Conservation (phyloP, 2,113 vertebrate genomes). For the Falcunculus frontatus region DNA sequence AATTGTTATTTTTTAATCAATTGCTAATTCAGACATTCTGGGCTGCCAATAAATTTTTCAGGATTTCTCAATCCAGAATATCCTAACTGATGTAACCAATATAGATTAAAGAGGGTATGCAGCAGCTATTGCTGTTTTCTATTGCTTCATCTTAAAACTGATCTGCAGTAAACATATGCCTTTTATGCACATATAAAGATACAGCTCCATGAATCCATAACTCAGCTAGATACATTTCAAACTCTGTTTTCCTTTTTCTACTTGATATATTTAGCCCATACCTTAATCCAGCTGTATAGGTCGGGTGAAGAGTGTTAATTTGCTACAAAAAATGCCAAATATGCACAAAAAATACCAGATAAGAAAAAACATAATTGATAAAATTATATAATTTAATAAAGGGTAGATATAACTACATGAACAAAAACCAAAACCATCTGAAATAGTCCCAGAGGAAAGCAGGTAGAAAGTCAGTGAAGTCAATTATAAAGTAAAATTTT, state of each 20-base stretch:
- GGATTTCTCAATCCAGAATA: background rate
- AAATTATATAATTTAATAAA: background rate
- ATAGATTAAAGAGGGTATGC: background rate
- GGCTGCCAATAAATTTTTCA: background rate
- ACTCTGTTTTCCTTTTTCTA: background rate
- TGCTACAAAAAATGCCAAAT: background rate
- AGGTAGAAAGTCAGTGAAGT: background rate
- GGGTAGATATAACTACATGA: background rate
- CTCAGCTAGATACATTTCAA: background rate
- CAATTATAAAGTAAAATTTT: background rate
- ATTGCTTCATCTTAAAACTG: background rate
- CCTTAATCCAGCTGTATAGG: background rate
- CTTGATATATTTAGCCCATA: background rate
- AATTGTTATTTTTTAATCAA: background rate
- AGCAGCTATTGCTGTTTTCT: background rate
- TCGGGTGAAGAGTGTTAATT: background rate
- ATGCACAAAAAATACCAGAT: background rate
- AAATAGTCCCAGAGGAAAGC: background rate
- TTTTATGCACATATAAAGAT: background rate
- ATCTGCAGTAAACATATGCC: background rate
- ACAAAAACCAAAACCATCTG: background rate
- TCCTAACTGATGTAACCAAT: fast-evolving
- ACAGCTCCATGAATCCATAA: background rate
- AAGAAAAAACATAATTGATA: background rate
- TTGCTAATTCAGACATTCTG: background rate